phyloP scores from a whole-genome alignment of 2,888 invertebrate genomes.

The Cremastinae sp. region DNA sequence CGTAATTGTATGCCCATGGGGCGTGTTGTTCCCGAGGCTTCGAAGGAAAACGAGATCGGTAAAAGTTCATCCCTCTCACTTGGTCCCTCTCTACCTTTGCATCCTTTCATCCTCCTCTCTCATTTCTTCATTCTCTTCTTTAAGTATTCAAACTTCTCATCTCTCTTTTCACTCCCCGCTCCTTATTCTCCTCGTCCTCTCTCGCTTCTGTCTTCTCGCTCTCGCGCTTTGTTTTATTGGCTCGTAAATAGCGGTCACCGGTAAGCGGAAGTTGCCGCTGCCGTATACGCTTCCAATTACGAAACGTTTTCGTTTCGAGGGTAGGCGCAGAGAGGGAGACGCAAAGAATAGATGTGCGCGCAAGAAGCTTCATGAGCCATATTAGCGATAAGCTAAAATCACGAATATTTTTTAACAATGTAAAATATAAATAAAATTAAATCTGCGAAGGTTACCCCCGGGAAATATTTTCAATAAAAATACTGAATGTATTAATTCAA shows the following conservation, averaged over 20 bases:
- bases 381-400: constrained; percentile 42
- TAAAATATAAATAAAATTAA: too few relatives aligned
- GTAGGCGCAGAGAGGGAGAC: constrained; percentile 35
- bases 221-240: constrained; percentile 74
- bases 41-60: constrained; percentile 52
- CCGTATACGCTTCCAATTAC: constrained; percentile 72
- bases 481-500: too few relatives aligned
- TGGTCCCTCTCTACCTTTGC: constrained; percentile 14
- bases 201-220: constrained; percentile 31
- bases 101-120: constrained; percentile 14
- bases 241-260: constrained; percentile 75
- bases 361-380: constrained; percentile 29
- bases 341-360: constrained; percentile 5
- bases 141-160: constrained; percentile 23
- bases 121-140: constrained; percentile 39
- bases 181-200: constrained; percentile 44
- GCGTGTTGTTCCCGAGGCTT: constrained; percentile 46
- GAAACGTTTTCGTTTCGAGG: constrained; percentile 65
- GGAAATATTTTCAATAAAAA: too few relatives aligned
- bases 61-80: constrained; percentile 25
- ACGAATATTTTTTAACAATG: not conserved
- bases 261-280: constrained; percentile 73
- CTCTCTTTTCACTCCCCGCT: constrained; percentile 18
- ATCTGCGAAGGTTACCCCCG: too few relatives aligned
- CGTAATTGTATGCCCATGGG: constrained; percentile 68